Evolutionary conservation across 2,113 vertebrate species (phyloP), one percentile per base, ranked within the genome.

Genomic region (Tragelaphus scriptus): DNA sequence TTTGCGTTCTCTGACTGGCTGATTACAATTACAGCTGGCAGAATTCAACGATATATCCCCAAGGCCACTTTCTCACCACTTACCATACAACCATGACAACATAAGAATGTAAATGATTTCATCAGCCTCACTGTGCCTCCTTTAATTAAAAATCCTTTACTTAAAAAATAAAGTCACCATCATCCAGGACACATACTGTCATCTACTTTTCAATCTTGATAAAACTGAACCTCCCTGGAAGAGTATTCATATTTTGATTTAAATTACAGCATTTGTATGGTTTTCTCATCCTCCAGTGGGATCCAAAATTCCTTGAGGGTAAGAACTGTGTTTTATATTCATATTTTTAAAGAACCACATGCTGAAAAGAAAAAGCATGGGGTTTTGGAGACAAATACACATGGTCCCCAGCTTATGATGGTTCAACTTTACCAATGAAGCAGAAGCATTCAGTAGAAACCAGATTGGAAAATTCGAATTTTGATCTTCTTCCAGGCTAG

Each of bases 1-100:
- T 95, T 87, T 92, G 77, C 85, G 90, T 90, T 85, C 63, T 65
- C 44, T n/a, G 92, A n/a, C 63, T 96, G 90, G 28, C 71, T 97
- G 87, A 97, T 68, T 63, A 15, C 12, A 93, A 92, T 32, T 95
- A 55, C 28, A 85, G 49, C 28, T 96, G 65, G 68, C 44, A 90
- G 90, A 95, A 92, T 85, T 97, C 58, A 96, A 14, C 28, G 36
- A 53, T 19, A 21, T 2, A 63, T 90, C 58, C 68, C 53, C 12
- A 84, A 82, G 58, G 75, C 55, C 58, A 59, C 84, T 36, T 90
- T 88, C 47, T 91, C 92, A 95, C 40, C 51, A 93, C 65, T 84
- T 56, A 71, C 3, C 82, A 81, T 25, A 89, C 86, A 87, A 63
- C 56, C 63, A 75, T 86, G 71, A 65, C 13, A 80, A 16, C 32